Conservation (phyloP, 1,140 invertebrate genomes). For the Cheumatopsyche charites region DNA sequence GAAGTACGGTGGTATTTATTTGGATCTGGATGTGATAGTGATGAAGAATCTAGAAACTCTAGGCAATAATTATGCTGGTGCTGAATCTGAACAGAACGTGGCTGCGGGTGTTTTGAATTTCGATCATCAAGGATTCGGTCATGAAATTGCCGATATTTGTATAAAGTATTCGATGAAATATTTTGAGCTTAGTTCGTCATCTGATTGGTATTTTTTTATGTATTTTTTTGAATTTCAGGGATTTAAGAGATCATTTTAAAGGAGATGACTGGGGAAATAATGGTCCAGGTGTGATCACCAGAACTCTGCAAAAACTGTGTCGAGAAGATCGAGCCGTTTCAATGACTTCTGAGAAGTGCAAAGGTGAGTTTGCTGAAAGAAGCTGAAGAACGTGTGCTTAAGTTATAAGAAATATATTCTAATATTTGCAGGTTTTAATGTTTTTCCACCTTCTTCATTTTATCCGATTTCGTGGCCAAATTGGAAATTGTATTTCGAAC, state of each 20-base stretch:
- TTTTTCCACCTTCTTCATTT: constrained; percentile 66
- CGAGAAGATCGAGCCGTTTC: constrained; percentile 59
- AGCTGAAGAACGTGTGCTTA: neutral
- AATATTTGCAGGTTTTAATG: constrained; percentile 61
- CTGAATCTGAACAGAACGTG: constrained; percentile 65
- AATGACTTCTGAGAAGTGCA: constrained; percentile 67
- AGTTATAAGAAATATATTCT: too few relatives aligned
- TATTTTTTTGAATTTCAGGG: constrained; percentile 50
- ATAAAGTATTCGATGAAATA: constrained; percentile 53
- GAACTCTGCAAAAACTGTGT: constrained; percentile 67
- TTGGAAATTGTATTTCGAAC: constrained; percentile 68
- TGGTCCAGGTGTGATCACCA: constrained; percentile 75
- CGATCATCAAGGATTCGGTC: constrained; percentile 62
- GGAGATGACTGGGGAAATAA: constrained; percentile 73
- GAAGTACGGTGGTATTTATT: constrained; percentile 67
- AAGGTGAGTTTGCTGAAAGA: constrained; percentile 53
- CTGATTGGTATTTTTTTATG: neutral
- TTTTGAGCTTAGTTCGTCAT: neutral
- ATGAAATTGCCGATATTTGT: constrained; percentile 64
- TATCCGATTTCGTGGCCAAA: constrained; percentile 70
- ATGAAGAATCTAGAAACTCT: constrained; percentile 66
- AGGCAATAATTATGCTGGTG: constrained; percentile 68
- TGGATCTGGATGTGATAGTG: constrained; percentile 77
- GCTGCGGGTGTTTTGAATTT: constrained; percentile 73
- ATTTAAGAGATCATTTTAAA: constrained; percentile 67